phyloP scores from a whole-genome alignment of 1,140 invertebrate genomes.

The Diabrotica virgifera region DNA sequence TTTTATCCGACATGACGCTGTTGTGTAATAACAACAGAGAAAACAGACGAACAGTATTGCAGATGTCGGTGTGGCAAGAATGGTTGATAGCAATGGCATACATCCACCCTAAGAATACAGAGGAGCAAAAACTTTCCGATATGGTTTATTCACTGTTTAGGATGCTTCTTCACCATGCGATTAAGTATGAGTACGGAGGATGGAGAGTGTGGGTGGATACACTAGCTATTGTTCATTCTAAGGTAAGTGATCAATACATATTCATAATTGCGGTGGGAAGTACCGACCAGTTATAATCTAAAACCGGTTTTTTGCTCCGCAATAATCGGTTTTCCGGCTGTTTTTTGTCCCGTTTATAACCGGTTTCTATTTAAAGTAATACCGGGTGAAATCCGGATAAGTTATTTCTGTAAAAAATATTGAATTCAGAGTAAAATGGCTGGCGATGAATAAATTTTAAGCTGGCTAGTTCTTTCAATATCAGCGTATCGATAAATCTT shows the following conservation, averaged over 20 bases:
- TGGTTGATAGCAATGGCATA: constrained; percentile 99
- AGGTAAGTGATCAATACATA: constrained; percentile 60
- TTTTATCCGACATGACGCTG: constrained; percentile 95
- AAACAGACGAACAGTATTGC: constrained; percentile 93
- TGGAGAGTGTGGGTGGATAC: constrained; percentile 99
- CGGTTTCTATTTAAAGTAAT: too few species aligned
- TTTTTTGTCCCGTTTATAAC: too few species aligned
- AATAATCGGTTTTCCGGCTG: too few species aligned
- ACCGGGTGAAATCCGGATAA: too few species aligned
- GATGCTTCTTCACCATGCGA: constrained; percentile 97
- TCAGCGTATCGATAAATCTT: too few species aligned
- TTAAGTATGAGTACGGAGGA: constrained; percentile 99
- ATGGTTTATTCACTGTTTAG: constrained; percentile 97
- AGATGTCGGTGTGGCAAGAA: constrained; percentile 99
- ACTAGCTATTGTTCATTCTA: constrained; percentile 97
- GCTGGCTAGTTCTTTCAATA: too few species aligned
- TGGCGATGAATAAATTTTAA: too few species aligned
- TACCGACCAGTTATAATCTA: too few species aligned
- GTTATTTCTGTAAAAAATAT: too few species aligned
- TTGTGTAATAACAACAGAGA: constrained; percentile 97
- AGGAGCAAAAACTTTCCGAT: constrained; percentile 95
- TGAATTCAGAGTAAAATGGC: too few species aligned
- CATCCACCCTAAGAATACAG: constrained; percentile 92
- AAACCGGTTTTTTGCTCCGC: too few species aligned
- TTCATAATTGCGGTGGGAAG: too few species aligned